phyloP scores from a whole-genome alignment of 1,140 invertebrate genomes.

The Drosophila athabasca region DNA sequence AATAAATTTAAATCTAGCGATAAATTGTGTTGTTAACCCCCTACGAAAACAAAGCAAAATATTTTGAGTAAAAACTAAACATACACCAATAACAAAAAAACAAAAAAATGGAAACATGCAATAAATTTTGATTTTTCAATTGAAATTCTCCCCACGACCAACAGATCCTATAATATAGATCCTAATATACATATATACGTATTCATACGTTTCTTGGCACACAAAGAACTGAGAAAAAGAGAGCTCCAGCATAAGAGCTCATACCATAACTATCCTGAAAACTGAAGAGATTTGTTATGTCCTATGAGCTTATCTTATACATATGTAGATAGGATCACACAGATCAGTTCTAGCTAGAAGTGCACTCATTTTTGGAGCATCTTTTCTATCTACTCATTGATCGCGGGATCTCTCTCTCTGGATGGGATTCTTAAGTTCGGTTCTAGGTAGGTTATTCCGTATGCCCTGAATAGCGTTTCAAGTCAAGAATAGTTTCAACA shows the following conservation, averaged over 20 bases:
- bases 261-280: no score
- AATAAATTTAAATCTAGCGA: constrained; percentile 56
- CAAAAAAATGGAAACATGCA: constrained; percentile 50
- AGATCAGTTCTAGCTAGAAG: constrained; percentile 8
- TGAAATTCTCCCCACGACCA: constrained; percentile 37
- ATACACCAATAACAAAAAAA: constrained; percentile 31
- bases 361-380: neutral
- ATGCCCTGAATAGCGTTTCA: constrained; percentile 1
- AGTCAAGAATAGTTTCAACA: constrained; percentile 33
- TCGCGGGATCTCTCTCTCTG: constrained; percentile 19
- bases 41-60: constrained; percentile 43
- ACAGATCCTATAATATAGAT: constrained; percentile 24
- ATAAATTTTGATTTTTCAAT: constrained; percentile 62
- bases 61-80: constrained; percentile 45
- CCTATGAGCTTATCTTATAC: no score
- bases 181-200: no score
- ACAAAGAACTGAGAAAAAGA: constrained; percentile 37
- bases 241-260: constrained; percentile 20
- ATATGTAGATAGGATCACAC: neutral
- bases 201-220: constrained; percentile 13
- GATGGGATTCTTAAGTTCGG: no score
- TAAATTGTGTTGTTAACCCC: constrained; percentile 74
- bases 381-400: constrained; percentile 19
- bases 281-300: no score
- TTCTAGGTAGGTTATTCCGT: no score